Evolutionary conservation across 1,140 invertebrate species (phyloP).

Genomic region (Alviniconcha marisindica): DNA sequence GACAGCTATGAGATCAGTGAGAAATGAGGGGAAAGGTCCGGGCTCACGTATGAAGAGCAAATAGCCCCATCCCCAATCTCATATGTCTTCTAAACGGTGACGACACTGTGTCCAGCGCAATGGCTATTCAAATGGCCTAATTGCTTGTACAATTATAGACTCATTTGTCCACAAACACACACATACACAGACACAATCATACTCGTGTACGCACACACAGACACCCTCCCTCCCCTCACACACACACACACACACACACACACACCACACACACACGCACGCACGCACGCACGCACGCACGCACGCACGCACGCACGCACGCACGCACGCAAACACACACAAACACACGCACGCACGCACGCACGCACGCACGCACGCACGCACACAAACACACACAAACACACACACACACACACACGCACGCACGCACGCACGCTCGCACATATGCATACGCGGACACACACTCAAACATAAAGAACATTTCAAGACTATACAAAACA

Average conservation of each 20-base stretch:
- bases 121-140: no score
- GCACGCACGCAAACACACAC: not conserved
- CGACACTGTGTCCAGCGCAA: no score
- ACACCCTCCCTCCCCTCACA: no score
- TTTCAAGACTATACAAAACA: not conserved
- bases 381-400: not conserved
- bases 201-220: not conserved
- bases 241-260: no score
- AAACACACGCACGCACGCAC: not conserved
- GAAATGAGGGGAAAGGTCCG: no score
- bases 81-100: no score
- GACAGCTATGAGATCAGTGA: no score
- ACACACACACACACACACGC: not conserved
- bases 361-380: not conserved
- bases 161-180: not conserved
- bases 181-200: not conserved
- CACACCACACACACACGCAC: not conserved
- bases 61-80: no score
- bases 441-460: not conserved
- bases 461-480: not conserved
- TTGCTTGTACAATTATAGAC: no score
- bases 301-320: not conserved
- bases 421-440: not conserved
- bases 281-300: not conserved
- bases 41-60: no score